phyloP scores from a whole-genome alignment of 37 sponge, comb jelly and placozoan genomes.

The Haliclona indistincta region DNA sequence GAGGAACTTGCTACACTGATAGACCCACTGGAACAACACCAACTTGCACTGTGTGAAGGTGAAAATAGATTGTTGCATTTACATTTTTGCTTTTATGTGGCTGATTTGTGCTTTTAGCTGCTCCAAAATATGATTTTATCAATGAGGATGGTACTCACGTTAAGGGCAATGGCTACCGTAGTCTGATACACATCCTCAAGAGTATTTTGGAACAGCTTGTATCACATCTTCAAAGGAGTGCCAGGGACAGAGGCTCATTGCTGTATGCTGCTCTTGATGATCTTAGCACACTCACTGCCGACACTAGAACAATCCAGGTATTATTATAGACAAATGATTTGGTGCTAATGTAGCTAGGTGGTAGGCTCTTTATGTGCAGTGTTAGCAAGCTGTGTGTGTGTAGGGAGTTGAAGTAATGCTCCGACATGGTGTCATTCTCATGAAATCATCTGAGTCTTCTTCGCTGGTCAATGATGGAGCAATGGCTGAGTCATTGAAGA shows the following conservation, averaged over 20 bases:
- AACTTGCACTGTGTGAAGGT: conserved; percentile 20
- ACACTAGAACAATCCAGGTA: conserved; percentile 54
- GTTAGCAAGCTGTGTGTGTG: not conserved
- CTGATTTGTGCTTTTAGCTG: not conserved
- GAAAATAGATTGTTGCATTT: conserved; percentile 9
- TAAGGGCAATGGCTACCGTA: conserved; percentile 85
- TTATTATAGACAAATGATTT: too few species aligned
- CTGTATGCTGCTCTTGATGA: conserved; percentile 19
- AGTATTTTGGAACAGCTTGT: conserved; percentile 31
- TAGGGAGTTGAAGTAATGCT: conserved; percentile 27
- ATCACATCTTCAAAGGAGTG: conserved; percentile 21
- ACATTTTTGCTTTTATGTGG: not conserved
- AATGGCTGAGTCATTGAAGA: conserved; percentile 7
- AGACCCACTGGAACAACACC: conserved; percentile 28
- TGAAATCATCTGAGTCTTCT: conserved; percentile 20
- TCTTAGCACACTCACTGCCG: conserved; percentile 19
- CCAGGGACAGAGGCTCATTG: conserved; percentile 29
- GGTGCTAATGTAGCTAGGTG: too few species aligned
- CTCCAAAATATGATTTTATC: conserved; percentile 65
- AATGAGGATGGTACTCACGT: conserved; percentile 54
- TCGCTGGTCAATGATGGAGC: conserved; percentile 39
- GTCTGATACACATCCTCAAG: conserved; percentile 42
- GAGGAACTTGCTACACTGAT: conserved; percentile 13
- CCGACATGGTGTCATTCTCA: conserved; percentile 4
- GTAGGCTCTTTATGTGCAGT: too few species aligned